Base-by-base conservation (phyloP, 2,113 vertebrate genomes). In the Toxostoma redivivum region DNA sequence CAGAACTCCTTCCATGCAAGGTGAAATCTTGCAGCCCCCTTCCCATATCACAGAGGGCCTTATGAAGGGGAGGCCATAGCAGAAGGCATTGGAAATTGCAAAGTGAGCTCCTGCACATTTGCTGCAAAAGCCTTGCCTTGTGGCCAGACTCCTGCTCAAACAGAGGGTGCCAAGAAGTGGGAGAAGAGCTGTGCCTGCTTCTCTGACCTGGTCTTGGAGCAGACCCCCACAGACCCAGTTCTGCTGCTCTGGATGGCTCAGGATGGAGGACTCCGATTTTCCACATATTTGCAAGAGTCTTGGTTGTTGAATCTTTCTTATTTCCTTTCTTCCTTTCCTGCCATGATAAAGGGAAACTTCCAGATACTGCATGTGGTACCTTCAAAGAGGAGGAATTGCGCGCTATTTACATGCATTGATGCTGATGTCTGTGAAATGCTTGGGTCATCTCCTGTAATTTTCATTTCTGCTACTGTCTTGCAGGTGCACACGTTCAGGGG, bases 401-500 rank as follows among this genome's bases (percentile, higher is more conserved):
- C 50, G 77, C 69, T 33, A 4, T 72, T 90, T 88, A 40, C 62
- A 42, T 54, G 11, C 27, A 5, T 25, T 45, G 22, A 17, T 85
- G 12, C 64, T 86, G 77, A 82, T 85, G 37, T 38, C 37, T 81
- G 30, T 69, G 48, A 94, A 88, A 78, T 22, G 44, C 4, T 58
- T 73, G 95, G 62, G 35, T 94, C 16, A 37, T 40, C 56, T 45
- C 7, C 78, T 79, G 10, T 79, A 83, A 94, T 73, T 64, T 81
- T 86, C 69, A 61, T 96, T 95, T 94, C 69, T 96, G 61, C 53
- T 94, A 0, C 91, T 99, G 97, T 97, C 83, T 97, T 97, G 20
- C 97, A 99, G 99, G 99, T 99, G 94, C 99, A 99, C 92, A 99
- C 99, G 2, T 99, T 99, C 98, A 98, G 99, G 95, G 99, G 99